Evolutionary conservation across 2,888 invertebrate species (phyloP).

Genomic region (Stenodema calcarata): DNA sequence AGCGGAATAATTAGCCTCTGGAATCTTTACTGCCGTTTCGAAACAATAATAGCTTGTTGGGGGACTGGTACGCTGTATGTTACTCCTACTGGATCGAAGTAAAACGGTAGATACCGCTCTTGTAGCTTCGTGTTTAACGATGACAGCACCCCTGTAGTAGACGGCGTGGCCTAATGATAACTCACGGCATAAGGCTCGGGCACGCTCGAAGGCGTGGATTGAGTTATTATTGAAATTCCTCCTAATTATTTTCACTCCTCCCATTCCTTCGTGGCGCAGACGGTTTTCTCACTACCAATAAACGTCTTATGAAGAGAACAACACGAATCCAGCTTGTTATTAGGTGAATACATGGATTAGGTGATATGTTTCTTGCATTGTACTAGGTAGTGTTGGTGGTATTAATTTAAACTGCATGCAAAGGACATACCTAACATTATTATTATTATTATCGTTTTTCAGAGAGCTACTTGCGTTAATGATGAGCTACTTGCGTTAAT

Average conservation of each 20-base stretch:
- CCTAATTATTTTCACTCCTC: background rate
- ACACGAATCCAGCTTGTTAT: no score
- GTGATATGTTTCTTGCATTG: no score
- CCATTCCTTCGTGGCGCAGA: no score
- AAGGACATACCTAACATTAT: no score
- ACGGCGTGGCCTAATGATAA: background rate
- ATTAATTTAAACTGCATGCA: no score
- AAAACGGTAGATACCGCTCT: conserved; percentile 7
- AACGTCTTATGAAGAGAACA: no score
- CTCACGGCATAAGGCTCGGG: background rate
- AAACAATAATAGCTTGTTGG: conserved; percentile 1
- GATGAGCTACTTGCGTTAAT: no score
- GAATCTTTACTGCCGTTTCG: background rate
- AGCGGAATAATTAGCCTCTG: background rate
- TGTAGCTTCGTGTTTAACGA: conserved; percentile 21
- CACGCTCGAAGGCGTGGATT: conserved; percentile 7
- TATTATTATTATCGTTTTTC: no score
- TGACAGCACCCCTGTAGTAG: conserved; percentile 4
- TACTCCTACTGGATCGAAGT: conserved; percentile 21
- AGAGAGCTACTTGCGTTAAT: no score
- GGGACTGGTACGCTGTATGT: background rate
- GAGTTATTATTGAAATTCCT: conserved; percentile 13
- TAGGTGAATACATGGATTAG: no score
- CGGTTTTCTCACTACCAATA: no score
- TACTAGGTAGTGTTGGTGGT: no score